These are phyloP conservation scores for Drosophila micromelanica DNA, from an alignment of 1,140 invertebrate genomes.

Conservation along the genomic window DNA sequence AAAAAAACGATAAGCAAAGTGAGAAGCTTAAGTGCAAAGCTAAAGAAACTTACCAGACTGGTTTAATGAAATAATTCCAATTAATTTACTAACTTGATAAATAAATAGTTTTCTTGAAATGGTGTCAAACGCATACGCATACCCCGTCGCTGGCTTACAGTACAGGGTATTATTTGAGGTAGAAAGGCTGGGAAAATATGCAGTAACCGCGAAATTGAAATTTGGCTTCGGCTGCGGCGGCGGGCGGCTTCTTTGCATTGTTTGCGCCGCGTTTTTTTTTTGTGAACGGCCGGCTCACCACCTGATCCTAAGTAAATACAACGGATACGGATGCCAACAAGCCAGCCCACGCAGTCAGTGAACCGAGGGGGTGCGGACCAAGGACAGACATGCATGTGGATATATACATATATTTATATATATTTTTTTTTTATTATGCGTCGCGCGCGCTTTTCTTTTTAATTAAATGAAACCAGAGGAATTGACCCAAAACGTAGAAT, in stretches of 20 bases:
- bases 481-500: conserved; percentile 83
- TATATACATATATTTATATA: conserved; percentile 31
- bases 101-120: background rate
- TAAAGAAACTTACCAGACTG: conserved; percentile 10
- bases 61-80: no score
- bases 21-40: background rate
- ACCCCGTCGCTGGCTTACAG: background rate
- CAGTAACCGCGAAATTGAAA: conserved; percentile 82
- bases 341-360: conserved; percentile 24
- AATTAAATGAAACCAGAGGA: conserved; percentile 84
- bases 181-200: conserved; percentile 77
- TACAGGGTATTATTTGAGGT: conserved; percentile 32
- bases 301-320: conserved; percentile 84
- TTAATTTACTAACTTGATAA: no score
- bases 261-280: conserved; percentile 49
- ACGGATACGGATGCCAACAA: conserved; percentile 34
- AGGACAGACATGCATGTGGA: conserved; percentile 67
- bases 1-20: background rate
- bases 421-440: conserved; percentile 57
- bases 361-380: background rate
- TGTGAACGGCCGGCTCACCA: conserved; percentile 64
- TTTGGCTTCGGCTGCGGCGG: conserved; percentile 54
- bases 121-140: background rate
- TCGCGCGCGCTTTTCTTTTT: conserved; percentile 76
- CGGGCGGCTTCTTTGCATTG: conserved; percentile 69